These are phyloP conservation scores for Hirtodrosophila trivittata DNA, from an alignment of 2,888 invertebrate species.

Conservation along the genomic window DNA sequence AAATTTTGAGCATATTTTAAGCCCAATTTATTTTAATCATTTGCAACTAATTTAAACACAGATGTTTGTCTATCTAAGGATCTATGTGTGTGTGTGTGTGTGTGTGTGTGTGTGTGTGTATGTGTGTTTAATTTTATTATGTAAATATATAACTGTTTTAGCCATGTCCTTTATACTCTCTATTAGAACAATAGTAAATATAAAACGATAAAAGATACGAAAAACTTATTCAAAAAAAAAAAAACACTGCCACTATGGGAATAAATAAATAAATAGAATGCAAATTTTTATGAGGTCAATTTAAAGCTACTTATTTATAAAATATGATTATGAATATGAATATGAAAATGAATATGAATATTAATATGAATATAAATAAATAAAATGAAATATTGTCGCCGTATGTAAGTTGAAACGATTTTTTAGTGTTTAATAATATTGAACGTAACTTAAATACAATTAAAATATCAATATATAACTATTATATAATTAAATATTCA, in stretches of 20 bases:
- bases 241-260: conserved; percentile 45
- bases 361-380: no score
- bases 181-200: conserved; percentile 20
- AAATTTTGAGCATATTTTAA: conserved; percentile 58
- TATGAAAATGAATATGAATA: conserved; percentile 19
- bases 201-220: neutral
- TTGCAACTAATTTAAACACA: conserved; percentile 61
- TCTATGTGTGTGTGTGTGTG: conserved; percentile 7
- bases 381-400: conserved; percentile 43
- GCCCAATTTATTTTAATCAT: conserved; percentile 67
- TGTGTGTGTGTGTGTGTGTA: conserved; percentile 11
- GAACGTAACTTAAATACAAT: conserved; percentile 26
- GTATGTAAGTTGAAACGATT: conserved; percentile 43
- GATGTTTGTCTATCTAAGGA: conserved; percentile 32
- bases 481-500: conserved; percentile 21
- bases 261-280: conserved; percentile 23
- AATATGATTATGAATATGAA: conserved; percentile 8
- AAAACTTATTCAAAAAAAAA: conserved; percentile 13
- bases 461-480: conserved; percentile 33
- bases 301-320: conserved; percentile 27
- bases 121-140: conserved; percentile 26
- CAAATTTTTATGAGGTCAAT: conserved; percentile 45
- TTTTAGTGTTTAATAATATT: conserved; percentile 39
- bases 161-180: conserved; percentile 29
- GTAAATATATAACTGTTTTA: conserved; percentile 51